A percentile compares a stretch with the other conserved stretches of the same genome.
These are phyloP conservation scores for Notocelia uddmanniana DNA, from an alignment of 2,888 invertebrate genomes.

Conservation along the genomic window DNA sequence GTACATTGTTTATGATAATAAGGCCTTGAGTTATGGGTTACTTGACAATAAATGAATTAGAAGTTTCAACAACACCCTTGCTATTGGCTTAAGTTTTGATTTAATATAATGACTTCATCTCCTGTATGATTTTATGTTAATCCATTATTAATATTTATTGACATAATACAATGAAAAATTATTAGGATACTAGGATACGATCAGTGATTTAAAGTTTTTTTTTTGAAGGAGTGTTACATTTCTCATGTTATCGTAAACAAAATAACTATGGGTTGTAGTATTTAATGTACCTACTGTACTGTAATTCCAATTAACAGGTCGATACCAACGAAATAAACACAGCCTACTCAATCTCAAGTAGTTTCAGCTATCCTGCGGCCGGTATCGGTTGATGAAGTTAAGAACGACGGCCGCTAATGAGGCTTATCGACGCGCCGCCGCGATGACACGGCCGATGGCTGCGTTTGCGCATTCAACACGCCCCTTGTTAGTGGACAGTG, in stretches of 20 bases:
- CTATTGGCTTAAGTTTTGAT: conserved; percentile 13
- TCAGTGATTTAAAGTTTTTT: neutral
- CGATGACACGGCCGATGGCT: conserved; percentile 79
- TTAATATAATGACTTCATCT: conserved; percentile 11
- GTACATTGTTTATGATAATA: conserved; percentile 57
- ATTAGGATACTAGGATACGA: neutral
- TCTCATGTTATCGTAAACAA: neutral
- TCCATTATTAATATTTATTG: neutral
- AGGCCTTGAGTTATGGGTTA: conserved; percentile 57
- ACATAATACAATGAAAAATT: neutral
- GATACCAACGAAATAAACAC: conserved; percentile 20
- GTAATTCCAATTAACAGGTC: conserved; percentile 14
- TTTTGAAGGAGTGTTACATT: neutral
- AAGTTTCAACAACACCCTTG: conserved; percentile 51
- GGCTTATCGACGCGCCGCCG: conserved; percentile 69
- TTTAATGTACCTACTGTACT: neutral
- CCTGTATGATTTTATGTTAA: neutral
- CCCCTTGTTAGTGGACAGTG: conserved; percentile 68
- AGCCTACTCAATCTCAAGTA: conserved; percentile 41
- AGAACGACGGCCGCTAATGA: conserved; percentile 73
- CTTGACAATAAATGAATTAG: conserved; percentile 55
- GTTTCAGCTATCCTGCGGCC: conserved; percentile 27
- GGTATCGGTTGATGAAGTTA: conserved; percentile 72
- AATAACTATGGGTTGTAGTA: neutral
- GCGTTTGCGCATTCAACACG: conserved; percentile 65